phyloP scores from a whole-genome alignment of 2,888 invertebrate genomes.

The Drosophila neotestacea region DNA sequence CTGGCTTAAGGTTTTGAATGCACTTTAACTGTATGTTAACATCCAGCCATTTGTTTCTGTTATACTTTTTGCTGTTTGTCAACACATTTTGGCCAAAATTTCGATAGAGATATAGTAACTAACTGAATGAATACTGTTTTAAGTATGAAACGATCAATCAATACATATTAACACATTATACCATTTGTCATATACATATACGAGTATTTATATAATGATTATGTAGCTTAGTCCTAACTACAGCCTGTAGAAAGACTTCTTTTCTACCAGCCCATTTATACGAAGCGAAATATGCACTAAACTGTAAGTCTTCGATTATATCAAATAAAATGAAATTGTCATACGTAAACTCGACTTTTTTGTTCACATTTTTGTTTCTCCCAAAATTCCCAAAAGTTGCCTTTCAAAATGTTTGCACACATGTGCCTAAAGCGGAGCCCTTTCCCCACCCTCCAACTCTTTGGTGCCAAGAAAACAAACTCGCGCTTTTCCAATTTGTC shows the following conservation, averaged over 20 bases:
- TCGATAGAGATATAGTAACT: constrained; percentile 33
- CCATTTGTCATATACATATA: constrained; percentile 41
- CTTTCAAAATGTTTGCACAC: constrained; percentile 26
- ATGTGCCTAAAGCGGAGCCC: constrained; percentile 17
- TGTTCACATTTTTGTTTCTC: neutral
- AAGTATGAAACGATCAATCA: constrained; percentile 64
- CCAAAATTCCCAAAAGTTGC: constrained; percentile 16
- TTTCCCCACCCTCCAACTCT: neutral
- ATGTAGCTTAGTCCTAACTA: constrained; percentile 73
- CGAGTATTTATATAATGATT: constrained; percentile 53
- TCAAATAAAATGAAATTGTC: constrained; percentile 67
- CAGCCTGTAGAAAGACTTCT: constrained; percentile 53
- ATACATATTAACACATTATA: constrained; percentile 31
- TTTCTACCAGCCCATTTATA: constrained; percentile 72
- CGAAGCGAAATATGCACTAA: constrained; percentile 61
- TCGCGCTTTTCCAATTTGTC: constrained; percentile 39
- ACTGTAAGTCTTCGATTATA: constrained; percentile 68
- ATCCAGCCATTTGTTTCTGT: constrained; percentile 58
- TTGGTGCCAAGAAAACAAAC: constrained; percentile 36
- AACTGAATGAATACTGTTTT: constrained; percentile 70
- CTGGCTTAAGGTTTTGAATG: constrained; percentile 20
- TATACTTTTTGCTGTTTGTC: constrained; percentile 43
- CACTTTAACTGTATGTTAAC: constrained; percentile 43
- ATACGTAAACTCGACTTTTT: constrained; percentile 32
- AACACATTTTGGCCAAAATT: constrained; percentile 61